phyloP scores from a whole-genome alignment of 2,888 invertebrate species.

The Chymomyza fuscimana region DNA sequence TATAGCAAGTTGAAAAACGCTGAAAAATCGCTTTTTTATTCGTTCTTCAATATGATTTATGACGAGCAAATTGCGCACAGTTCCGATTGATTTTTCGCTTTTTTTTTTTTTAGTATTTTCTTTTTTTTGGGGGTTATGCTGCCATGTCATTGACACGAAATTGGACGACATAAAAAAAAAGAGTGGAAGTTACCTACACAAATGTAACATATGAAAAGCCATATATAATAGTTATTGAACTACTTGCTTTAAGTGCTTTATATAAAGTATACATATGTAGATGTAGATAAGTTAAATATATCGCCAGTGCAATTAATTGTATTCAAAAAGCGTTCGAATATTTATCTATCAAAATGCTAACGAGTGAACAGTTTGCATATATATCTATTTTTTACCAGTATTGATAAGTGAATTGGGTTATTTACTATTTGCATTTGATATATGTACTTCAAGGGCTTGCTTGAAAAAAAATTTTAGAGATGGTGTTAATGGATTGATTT shows the following conservation, averaged over 20 bases:
- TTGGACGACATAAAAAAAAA: conserved; percentile 9
- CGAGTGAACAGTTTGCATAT: not conserved
- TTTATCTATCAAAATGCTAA: not conserved
- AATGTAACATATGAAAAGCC: not conserved
- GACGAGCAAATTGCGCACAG: conserved; percentile 66
- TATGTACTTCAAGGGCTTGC: not conserved
- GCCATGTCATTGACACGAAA: conserved; percentile 42
- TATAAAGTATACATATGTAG: not conserved
- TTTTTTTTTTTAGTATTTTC: conserved; percentile 13
- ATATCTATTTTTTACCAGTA: not conserved
- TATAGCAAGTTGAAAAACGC: conserved; percentile 38
- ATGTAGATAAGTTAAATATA: not conserved
- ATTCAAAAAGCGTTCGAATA: not conserved
- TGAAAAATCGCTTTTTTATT: conserved; percentile 33
- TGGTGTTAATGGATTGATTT: too few species aligned
- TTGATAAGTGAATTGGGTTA: not conserved
- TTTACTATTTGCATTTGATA: not conserved
- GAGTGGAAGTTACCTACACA: not conserved
- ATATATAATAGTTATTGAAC: not conserved
- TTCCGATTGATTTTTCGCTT: conserved; percentile 36
- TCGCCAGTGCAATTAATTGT: not conserved
- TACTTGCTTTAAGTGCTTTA: not conserved
- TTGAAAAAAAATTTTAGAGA: not conserved
- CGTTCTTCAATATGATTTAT: conserved; percentile 65
- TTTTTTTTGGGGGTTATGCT: not conserved